Evolutionary conservation across 1,140 invertebrate genomes (phyloP), one percentile per base, ranked within the genome.

Genomic region (Apis mellifera): DNA sequence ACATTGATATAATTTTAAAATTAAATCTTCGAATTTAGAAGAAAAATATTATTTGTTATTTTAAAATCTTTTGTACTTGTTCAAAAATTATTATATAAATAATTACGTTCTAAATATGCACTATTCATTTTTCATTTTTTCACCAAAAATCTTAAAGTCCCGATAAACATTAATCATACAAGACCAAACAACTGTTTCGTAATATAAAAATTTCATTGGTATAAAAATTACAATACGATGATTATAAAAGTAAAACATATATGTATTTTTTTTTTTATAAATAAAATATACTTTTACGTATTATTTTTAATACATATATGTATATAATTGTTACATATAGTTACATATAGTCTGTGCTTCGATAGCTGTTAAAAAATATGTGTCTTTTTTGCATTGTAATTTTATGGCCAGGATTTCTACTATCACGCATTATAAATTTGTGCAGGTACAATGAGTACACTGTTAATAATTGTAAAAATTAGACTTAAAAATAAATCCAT

Each of bases 221-320:
- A 59, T n/a, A 66, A 48, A 74, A 75, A 68, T 75, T 78, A 79
- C 50, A 85, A 70, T 75, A 54, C 66, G 76, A 23, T 52, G 42
- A 74, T 74, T 81, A 70, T 64, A 84, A 86, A 69, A 87, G 74
- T 69, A 84, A 72, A 71, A 73, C 60, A 50, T 59, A 32, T 62
- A 54, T 57, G 52, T 55, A 64, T 70, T 54, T 70, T 54, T 26
- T 26, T 26, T 42, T 69, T 69, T 69, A 69, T 76, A 83, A 48
- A 50, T 70, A 82, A 62, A 82, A 82, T 69, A 82, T 55, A 69
- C 64, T 62, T 54, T 52, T 23, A 23, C 59, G 54, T 76, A 59
- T 42, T 42, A 42, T 8, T 52, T 75, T 70, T 71, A 65, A 52
- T 71, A 1, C 65, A 66, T 42, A 48, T 21, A 54, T 60, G 62